Conservation (phyloP, 2,888 invertebrate species). For the Leucoptera coffeella region DNA sequence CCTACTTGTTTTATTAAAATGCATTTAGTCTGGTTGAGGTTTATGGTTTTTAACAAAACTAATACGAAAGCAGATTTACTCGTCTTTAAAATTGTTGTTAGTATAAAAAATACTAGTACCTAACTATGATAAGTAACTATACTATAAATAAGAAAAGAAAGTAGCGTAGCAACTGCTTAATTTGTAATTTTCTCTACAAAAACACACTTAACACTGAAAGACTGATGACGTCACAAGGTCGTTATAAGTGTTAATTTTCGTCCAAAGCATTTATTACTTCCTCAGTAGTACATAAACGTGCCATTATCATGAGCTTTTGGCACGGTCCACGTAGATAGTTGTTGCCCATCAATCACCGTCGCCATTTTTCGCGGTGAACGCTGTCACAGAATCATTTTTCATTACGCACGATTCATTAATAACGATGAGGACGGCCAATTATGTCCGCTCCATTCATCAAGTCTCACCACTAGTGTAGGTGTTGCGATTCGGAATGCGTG, state of each 20-base stretch:
- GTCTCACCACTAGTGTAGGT: constrained; percentile 19
- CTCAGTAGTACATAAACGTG: background rate
- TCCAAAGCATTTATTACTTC: background rate
- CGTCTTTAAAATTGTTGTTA: no score
- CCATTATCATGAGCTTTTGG: background rate
- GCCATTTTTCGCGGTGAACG: constrained; percentile 1
- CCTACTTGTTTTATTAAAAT: no score
- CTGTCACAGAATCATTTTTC: constrained; percentile 32
- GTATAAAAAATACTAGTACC: no score
- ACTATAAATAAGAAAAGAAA: no score
- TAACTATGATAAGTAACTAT: no score
- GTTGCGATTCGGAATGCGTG: constrained; percentile 24
- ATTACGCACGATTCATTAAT: constrained; percentile 48
- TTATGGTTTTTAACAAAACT: no score
- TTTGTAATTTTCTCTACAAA: no score
- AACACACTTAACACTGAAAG: background rate
- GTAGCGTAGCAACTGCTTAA: no score
- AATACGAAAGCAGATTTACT: no score
- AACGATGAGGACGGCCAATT: constrained; percentile 36
- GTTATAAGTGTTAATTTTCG: background rate
- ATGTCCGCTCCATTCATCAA: constrained; percentile 38
- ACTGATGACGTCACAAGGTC: background rate
- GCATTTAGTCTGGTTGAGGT: no score
- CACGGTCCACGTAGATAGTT: background rate
- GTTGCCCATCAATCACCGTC: background rate